These are phyloP conservation scores for Tromatobia lineatoria DNA, from an alignment of 2,888 invertebrate genomes.

Conservation along the genomic window DNA sequence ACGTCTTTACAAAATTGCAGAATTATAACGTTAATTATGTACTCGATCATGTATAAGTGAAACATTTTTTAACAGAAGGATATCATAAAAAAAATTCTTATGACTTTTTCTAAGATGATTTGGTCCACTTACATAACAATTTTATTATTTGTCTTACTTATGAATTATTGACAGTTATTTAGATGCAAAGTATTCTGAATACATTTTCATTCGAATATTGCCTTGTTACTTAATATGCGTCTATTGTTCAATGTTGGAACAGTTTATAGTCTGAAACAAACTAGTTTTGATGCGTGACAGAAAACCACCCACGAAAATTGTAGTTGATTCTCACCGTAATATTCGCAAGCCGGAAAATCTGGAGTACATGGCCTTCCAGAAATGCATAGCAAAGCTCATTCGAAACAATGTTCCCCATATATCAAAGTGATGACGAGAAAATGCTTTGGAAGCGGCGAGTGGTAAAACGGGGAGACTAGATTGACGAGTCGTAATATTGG, in stretches of 20 bases:
- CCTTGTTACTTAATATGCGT: no score
- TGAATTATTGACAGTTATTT: no score
- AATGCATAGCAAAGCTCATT: background rate
- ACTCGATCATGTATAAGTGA: no score
- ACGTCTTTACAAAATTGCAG: no score
- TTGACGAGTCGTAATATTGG: constrained; percentile 55
- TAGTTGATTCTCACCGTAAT: background rate
- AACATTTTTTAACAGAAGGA: no score
- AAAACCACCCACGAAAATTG: background rate
- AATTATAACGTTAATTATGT: no score
- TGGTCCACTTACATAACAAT: no score
- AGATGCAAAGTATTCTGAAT: no score
- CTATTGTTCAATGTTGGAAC: background rate
- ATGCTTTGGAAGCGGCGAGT: background rate
- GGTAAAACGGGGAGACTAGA: constrained; percentile 26
- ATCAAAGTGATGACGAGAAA: constrained; percentile 28
- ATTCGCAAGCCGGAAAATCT: background rate
- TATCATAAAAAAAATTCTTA: no score
- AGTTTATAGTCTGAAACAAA: background rate
- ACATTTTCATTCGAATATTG: no score
- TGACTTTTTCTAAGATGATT: no score
- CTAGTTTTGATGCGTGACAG: background rate
- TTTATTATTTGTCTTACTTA: no score
- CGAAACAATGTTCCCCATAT: constrained; percentile 7
- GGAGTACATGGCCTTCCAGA: background rate